A percentile compares a stretch with the other conserved stretches of the same genome.
Evolutionary conservation across 2,113 vertebrate species (phyloP).

Genomic region (Corynorhinus townsendii): DNA sequence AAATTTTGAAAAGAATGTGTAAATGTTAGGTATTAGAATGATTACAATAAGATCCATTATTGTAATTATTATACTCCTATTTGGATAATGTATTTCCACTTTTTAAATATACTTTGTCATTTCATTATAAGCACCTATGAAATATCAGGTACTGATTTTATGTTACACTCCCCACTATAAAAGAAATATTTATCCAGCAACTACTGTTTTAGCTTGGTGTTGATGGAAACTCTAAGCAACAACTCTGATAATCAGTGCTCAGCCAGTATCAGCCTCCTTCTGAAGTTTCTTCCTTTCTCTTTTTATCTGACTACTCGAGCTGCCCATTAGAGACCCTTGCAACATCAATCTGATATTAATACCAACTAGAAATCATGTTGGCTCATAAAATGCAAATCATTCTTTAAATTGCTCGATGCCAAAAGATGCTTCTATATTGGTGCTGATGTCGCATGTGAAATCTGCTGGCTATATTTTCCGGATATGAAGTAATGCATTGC

Average conservation of each 20-base stretch:
- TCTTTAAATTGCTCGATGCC: neutral
- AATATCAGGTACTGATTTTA: neutral
- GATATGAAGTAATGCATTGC: neutral
- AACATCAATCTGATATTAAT: neutral
- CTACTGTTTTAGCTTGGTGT: neutral
- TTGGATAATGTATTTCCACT: neutral
- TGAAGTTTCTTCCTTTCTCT: neutral
- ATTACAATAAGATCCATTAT: neutral
- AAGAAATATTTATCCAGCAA: neutral
- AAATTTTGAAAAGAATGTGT: neutral
- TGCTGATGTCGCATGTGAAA: neutral
- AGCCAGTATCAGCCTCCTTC: neutral
- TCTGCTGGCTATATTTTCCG: conserved; percentile 10
- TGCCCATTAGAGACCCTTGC: neutral
- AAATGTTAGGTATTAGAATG: neutral
- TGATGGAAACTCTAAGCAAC: neutral
- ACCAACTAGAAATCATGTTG: neutral
- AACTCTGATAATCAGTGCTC: rapidly evolving
- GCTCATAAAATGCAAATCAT: neutral
- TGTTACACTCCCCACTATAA: neutral
- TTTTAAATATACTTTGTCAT: neutral
- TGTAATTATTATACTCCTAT: neutral
- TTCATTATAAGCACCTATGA: neutral
- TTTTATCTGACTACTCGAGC: neutral
- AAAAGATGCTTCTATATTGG: neutral